Evolutionary conservation across 1,140 invertebrate species (phyloP).

Genomic region (Tribolium castaneum): DNA sequence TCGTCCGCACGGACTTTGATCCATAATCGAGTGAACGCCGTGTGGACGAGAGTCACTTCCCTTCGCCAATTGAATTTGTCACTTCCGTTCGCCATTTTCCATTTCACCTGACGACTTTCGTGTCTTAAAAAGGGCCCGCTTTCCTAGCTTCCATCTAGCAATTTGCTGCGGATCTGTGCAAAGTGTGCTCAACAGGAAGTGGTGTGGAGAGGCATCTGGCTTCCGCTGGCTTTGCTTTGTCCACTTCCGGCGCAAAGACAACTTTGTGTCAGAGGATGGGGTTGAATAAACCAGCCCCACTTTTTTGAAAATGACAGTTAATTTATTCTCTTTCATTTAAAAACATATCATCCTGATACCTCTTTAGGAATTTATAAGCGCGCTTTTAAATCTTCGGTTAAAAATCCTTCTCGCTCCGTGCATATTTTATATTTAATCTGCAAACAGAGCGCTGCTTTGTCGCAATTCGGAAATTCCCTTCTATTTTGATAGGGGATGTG

Average conservation of each 20-base stretch:
- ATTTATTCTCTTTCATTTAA: constrained; percentile 38
- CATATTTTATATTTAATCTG: constrained; percentile 35
- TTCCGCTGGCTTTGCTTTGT: constrained; percentile 26
- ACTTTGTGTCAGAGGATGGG: not conserved
- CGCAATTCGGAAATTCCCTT: constrained; percentile 13
- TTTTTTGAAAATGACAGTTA: not conserved
- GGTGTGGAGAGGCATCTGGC: constrained; percentile 18
- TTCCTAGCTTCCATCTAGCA: not conserved
- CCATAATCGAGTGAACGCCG: constrained; percentile 49
- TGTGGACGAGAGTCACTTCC: constrained; percentile 48
- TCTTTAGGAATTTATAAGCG: constrained; percentile 31
- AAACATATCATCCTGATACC: constrained; percentile 33
- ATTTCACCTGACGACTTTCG: not conserved
- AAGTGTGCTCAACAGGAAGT: constrained; percentile 18
- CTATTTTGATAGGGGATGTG: constrained; percentile 28
- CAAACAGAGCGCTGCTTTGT: constrained; percentile 14
- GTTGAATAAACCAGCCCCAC: not conserved
- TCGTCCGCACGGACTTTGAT: constrained; percentile 48
- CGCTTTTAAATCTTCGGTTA: constrained; percentile 32
- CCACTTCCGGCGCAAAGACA: constrained; percentile 17
- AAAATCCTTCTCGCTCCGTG: constrained; percentile 18
- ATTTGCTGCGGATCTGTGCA: not conserved
- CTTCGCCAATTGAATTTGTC: constrained; percentile 50
- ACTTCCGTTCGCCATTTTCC: constrained; percentile 42
- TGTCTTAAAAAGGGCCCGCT: not conserved